Percentiles rank a stretch among this genome's conserved stretches.
These are phyloP conservation scores for Gymnopithys bicolor DNA, from an alignment of 2,797 vertebrate species.

Conservation along the genomic window DNA sequence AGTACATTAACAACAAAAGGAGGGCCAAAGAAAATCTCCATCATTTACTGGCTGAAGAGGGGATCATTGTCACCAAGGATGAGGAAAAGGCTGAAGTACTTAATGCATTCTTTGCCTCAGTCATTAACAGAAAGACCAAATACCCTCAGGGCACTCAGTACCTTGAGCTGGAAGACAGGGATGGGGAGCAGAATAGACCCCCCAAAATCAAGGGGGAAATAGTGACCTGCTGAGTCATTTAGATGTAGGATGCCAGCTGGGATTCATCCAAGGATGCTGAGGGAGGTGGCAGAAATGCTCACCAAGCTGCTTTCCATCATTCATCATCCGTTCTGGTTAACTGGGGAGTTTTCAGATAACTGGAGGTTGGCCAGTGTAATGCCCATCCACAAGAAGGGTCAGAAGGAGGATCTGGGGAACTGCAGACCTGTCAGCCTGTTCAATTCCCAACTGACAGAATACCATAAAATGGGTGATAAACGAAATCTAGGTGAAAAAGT, in stretches of 20 bases:
- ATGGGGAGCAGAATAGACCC: background rate
- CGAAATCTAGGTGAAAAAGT: constrained; percentile 29
- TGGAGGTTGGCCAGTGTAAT: background rate
- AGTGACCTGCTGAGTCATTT: background rate
- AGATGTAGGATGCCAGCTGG: background rate
- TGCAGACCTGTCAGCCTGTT: background rate
- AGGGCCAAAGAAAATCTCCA: background rate
- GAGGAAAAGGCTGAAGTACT: background rate
- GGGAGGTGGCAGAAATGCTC: background rate
- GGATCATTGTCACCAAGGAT: background rate
- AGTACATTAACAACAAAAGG: background rate
- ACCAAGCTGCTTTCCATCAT: background rate
- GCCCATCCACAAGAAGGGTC: background rate
- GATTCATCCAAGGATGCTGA: background rate
- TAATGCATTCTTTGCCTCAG: background rate
- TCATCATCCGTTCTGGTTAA: background rate
- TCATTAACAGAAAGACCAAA: background rate
- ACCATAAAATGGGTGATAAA: background rate
- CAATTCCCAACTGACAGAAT: background rate
- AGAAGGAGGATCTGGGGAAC: background rate
- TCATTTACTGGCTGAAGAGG: background rate
- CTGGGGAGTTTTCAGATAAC: too few relatives aligned
- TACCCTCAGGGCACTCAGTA: background rate
- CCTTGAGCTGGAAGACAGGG: background rate
- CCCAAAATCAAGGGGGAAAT: background rate